phyloP scores from a whole-genome alignment of 2,888 invertebrate genomes.

The Polydrusus cervinus region DNA sequence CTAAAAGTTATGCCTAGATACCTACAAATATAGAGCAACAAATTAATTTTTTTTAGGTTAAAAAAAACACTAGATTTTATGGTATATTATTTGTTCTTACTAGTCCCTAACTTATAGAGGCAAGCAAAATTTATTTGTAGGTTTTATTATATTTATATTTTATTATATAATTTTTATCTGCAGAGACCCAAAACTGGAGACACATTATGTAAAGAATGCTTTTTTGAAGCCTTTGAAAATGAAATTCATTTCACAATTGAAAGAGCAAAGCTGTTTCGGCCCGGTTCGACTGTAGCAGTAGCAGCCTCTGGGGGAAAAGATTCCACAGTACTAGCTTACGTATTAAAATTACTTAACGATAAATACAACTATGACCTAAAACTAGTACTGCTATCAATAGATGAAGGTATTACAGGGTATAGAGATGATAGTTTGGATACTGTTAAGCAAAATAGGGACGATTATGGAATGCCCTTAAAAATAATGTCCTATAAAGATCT shows the following conservation, averaged over 20 bases:
- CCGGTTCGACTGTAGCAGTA: constrained; percentile 90
- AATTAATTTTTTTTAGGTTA: too few species aligned
- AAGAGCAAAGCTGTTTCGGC: constrained; percentile 85
- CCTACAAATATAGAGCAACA: too few species aligned
- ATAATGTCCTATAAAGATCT: constrained; percentile 97
- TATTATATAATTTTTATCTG: constrained; percentile 40
- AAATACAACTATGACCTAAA: constrained; percentile 92
- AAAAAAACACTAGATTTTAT: too few species aligned
- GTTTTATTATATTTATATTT: not conserved
- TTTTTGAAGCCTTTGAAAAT: constrained; percentile 93
- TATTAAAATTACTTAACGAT: constrained; percentile 92
- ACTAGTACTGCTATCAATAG: constrained; percentile 93
- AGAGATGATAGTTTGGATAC: constrained; percentile 97
- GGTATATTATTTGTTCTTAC: too few species aligned
- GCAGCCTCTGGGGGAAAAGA: constrained; percentile 97
- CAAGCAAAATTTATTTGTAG: too few species aligned
- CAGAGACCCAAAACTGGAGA: constrained; percentile 94
- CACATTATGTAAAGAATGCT: constrained; percentile 95
- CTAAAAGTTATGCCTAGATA: too few species aligned
- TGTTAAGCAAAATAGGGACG: constrained; percentile 94
- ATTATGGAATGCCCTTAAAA: constrained; percentile 94
- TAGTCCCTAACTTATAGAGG: not conserved
- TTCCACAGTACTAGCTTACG: constrained; percentile 97
- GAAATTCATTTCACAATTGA: constrained; percentile 95
- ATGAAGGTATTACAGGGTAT: constrained; percentile 98